Evolutionary conservation across 2,797 vertebrate species (phyloP).

Genomic region (Coilia nasus): DNA sequence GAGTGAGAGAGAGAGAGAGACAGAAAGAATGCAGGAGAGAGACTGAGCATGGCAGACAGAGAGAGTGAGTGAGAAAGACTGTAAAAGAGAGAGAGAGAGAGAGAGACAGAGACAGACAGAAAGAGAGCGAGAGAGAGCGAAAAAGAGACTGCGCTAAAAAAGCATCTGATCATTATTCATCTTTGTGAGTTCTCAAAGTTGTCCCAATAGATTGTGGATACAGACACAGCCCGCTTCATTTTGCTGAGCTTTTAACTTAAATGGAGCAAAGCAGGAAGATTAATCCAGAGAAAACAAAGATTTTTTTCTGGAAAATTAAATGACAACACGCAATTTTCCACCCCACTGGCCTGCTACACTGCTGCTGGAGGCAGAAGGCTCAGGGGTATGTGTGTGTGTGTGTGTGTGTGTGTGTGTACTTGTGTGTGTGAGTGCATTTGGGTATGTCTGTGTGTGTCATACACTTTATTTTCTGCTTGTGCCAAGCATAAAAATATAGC

Average conservation of each 20-base stretch:
- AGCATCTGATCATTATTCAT: conserved; percentile 83
- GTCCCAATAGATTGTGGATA: conserved; percentile 66
- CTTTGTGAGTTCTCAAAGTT: conserved; percentile 62
- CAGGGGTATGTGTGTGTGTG: conserved; percentile 64
- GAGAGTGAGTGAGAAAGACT: too few species aligned
- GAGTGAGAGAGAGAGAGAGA: neutral
- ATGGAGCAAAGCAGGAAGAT: conserved; percentile 91
- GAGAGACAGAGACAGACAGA: too few species aligned
- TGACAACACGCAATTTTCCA: conserved; percentile 96
- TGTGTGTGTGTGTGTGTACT: conserved; percentile 44
- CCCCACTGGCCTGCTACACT: conserved; percentile 85
- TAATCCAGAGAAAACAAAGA: conserved; percentile 95
- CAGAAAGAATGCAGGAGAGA: neutral
- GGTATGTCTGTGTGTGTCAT: conserved; percentile 22
- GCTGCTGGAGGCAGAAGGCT: conserved; percentile 72
- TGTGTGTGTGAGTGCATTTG: conserved; percentile 27
- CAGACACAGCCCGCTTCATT: conserved; percentile 74
- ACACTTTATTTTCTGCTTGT: neutral
- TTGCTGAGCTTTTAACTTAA: conserved; percentile 93
- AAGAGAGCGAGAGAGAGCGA: neutral
- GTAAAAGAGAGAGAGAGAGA: too few species aligned
- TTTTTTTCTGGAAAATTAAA: conserved; percentile 82
- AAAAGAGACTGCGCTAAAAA: conserved; percentile 44
- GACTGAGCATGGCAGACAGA: too few species aligned
- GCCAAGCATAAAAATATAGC: neutral